Percentiles rank a stretch among this genome's conserved stretches.
These are phyloP conservation scores for Ridgeia piscesae DNA, from an alignment of 1,140 invertebrate genomes.

Conservation along the genomic window DNA sequence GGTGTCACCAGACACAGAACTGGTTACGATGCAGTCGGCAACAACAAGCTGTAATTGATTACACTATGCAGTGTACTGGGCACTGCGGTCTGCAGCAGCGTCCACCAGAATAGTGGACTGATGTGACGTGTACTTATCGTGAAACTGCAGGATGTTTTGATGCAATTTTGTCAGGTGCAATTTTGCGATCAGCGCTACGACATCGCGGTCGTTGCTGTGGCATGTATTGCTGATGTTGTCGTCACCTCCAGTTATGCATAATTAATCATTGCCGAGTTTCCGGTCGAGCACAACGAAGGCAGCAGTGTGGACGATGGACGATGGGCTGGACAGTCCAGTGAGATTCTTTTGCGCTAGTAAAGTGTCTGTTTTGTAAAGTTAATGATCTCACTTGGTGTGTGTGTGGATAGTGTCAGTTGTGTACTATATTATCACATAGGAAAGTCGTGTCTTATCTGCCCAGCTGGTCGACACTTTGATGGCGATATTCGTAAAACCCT, in stretches of 20 bases:
- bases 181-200: not conserved
- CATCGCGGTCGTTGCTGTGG: not conserved
- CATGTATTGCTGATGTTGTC: not conserved
- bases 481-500: not conserved
- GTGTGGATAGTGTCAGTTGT: not conserved
- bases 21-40: not conserved
- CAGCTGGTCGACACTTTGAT: not conserved
- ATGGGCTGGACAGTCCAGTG: not conserved
- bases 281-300: not conserved
- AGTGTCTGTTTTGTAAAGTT: not conserved
- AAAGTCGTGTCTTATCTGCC: not conserved
- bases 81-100: not conserved
- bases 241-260: not conserved
- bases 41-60: not conserved
- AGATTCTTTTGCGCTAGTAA: not conserved
- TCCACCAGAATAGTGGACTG: not conserved
- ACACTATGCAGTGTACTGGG: not conserved
- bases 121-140: not conserved
- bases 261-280: not conserved
- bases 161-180: not conserved
- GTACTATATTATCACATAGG: not conserved
- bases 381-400: constrained; percentile 1
- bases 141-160: not conserved
- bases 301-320: not conserved
- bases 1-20: not conserved